Conservation (phyloP, 2,797 vertebrate genomes). For the Micropoecilia bifurca region DNA sequence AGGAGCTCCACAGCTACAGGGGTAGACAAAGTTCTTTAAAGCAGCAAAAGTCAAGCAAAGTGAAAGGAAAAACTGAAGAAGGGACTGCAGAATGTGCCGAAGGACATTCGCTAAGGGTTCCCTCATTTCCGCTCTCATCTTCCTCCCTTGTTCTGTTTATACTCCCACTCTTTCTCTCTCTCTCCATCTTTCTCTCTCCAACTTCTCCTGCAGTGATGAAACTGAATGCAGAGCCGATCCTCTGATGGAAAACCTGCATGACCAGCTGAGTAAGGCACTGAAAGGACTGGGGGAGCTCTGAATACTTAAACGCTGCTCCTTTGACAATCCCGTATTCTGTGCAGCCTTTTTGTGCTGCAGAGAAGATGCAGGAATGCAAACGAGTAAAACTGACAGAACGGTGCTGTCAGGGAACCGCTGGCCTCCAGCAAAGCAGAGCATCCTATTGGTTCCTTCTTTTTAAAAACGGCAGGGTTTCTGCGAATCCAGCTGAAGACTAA, state of each 20-base stretch:
- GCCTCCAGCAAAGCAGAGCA: constrained; percentile 30
- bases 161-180: not conserved
- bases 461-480: constrained; percentile 8
- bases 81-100: constrained; percentile 26
- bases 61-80: constrained; percentile 16
- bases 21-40: constrained; percentile 18
- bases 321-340: constrained; percentile 9
- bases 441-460: constrained; percentile 60
- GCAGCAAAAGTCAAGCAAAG: constrained; percentile 22
- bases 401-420: constrained; percentile 29
- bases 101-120: constrained; percentile 17
- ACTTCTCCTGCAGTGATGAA: constrained; percentile 12
- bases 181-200: not conserved
- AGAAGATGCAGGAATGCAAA: constrained; percentile 24
- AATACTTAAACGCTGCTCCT: constrained; percentile 21
- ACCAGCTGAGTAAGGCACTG: not conserved
- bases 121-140: constrained; percentile 6
- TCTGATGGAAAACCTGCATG: constrained; percentile 16
- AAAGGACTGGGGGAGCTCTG: constrained; percentile 35
- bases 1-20: constrained; percentile 18
- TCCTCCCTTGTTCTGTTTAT: not conserved
- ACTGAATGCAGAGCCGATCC: constrained; percentile 26
- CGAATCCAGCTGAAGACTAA: constrained; percentile 19
- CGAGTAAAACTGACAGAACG: constrained; percentile 32
- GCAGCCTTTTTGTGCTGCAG: not conserved